Conservation (phyloP, 2,113 vertebrate species). For the Psophia crepitans region DNA sequence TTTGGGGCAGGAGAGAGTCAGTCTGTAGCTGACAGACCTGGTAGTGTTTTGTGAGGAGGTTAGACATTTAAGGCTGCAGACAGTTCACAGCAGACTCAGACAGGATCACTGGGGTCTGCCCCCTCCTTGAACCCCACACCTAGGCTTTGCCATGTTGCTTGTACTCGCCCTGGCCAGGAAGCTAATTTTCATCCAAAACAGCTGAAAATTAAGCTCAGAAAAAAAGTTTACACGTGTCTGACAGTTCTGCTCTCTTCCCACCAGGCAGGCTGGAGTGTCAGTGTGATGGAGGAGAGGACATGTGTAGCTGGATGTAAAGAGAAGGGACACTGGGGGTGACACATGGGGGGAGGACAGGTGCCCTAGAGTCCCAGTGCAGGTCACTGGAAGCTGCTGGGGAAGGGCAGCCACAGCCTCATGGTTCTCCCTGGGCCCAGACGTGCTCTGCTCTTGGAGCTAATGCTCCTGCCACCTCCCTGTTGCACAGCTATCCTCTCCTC, state of each 20-base stretch:
- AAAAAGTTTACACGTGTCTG: neutral
- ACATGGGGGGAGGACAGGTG: neutral
- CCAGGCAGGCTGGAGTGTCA: neutral
- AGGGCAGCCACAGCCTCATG: neutral
- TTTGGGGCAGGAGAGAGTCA: neutral
- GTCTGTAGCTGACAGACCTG: neutral
- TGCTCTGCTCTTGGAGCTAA: neutral
- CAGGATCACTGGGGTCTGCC: neutral
- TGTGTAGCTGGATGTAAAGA: fast-evolving
- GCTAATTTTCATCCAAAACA: neutral
- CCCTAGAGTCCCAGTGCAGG: neutral
- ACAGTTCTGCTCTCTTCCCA: neutral
- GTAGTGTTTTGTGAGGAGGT: neutral
- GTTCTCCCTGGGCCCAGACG: neutral
- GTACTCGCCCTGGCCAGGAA: neutral
- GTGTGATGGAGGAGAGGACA: neutral
- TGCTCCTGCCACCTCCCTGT: too few relatives aligned
- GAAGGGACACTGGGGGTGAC: too few relatives aligned
- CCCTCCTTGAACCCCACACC: neutral
- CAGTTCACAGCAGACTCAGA: neutral
- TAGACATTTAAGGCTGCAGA: neutral
- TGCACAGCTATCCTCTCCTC: neutral
- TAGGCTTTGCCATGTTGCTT: neutral
- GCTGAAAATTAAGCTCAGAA: neutral
- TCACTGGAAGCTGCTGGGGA: neutral